Evolutionary conservation across 64 coral and sea anemone species (phyloP), one percentile per base, ranked within the genome.

Genomic region (Exaiptasia diaphana): DNA sequence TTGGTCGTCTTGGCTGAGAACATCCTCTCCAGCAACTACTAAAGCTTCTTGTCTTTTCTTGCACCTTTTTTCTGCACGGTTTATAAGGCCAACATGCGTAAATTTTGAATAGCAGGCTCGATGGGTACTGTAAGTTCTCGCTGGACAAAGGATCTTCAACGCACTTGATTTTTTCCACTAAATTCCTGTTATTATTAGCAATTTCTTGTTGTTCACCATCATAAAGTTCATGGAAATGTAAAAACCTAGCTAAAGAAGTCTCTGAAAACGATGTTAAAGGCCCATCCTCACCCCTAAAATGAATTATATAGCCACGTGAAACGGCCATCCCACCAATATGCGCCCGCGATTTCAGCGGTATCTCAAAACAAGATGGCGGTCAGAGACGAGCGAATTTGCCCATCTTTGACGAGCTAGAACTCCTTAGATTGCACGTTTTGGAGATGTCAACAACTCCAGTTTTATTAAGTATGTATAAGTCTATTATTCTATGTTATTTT

Each of bases 71-170:
- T 74, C 20, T 35, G 82, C 82, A 74, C 82, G 68, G 53, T 85
- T 85, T 28, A 61, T 74, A n/a, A 74, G 38, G 2, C 67, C 59
- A 12, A 72, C 43, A 43, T 74, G 73, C 12, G 82, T 85, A 59
- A 85, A 85, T 61, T 59, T 57, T 4, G 82, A 85, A 44, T 85
- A 85, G 22, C 82, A 73, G 17, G 28, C 61, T 12, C 82, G 36
- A 27, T 85, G 68, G 40, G 58, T 73, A 8, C 18, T 13, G 1
- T 58, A 62, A 31, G 20, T 68, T 33, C 20, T 14, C 50, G 13
- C 57, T 23, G 33, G 53, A 39, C 27, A 5, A 7, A 0, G 35
- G 78, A 23, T 68, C 49, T 33, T 67, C 25, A 15, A 46, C 50
- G 32, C 48, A 21, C 31, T 8, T 1, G 46, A n/a, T 68, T 44